Evolutionary conservation across 2,797 vertebrate genomes (phyloP), one percentile per base, ranked within the genome.

Genomic region (Falco biarmicus): DNA sequence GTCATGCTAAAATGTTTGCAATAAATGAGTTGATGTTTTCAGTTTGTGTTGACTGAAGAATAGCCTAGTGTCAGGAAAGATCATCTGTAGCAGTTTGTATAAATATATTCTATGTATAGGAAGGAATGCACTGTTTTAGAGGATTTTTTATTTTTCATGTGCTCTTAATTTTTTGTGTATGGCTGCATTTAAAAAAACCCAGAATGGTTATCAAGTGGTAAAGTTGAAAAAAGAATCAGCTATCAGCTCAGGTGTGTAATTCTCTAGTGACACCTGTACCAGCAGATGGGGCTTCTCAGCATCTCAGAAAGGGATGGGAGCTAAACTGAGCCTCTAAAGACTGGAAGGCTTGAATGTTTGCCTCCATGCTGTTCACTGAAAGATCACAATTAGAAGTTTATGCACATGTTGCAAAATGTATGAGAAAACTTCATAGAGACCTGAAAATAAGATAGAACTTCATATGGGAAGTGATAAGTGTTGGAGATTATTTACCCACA

Each of bases 271-370:
- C 13, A 4, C 31, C 89, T 31, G 11, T 66, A 37, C 89, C 95
- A 95, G 93, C 80, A 97, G 96, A 88, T 95, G 96, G 95, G 59
- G 89, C 37, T 37, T 37, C 82, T 93, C 73, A 65, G 75, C n/a
- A 5, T 34, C 32, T 59, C 78, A 57, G 76, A 59, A 80, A 68
- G 51, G 31, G 22, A 18, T 50, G 48, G 34, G 9, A 32, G 34
- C 19, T 75, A 18, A 68, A 51, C 34, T 45, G 10, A 20, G 25
- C 21, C 34, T 51, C 37, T 81, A 9, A 65, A n/a, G 39, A 8
- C 32, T 39, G 34, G n/a, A 45, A 70, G 26, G 15, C 10, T 85
- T 70, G 13, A 66, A 13, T 22, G 22, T 70, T 87, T 60, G 17
- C 31, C 18, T 84, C 69, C 48, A 3, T 41, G 50, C 77, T 84